phyloP scores from a whole-genome alignment of 1,140 invertebrate species.

The Musca vetustissima region DNA sequence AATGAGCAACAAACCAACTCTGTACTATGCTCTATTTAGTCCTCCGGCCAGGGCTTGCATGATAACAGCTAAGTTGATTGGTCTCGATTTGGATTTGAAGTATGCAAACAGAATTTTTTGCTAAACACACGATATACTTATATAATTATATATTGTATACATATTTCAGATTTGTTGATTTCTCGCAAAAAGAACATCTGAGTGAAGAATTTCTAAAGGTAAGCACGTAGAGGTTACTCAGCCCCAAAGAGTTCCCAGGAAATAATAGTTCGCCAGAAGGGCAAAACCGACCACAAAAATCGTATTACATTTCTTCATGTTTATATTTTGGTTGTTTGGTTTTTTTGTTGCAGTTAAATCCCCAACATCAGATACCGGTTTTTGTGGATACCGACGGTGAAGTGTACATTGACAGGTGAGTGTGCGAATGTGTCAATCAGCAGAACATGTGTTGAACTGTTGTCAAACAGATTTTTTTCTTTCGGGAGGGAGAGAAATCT shows the following conservation, averaged over 20 bases:
- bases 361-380: constrained; percentile 66
- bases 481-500: background rate
- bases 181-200: constrained; percentile 45
- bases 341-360: constrained; percentile 60
- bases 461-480: background rate
- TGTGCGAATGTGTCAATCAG: background rate
- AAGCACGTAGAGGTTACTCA: background rate
- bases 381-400: constrained; percentile 68
- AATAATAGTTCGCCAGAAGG: background rate
- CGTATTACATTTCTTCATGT: background rate
- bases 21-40: constrained; percentile 58
- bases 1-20: constrained; percentile 36
- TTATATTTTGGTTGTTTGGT: too few species aligned
- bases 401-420: constrained; percentile 61
- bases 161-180: constrained; percentile 40
- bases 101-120: constrained; percentile 38
- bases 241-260: background rate
- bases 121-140: background rate
- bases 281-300: too few species aligned
- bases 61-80: constrained; percentile 57
- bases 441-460: background rate
- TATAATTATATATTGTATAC: constrained; percentile 4
- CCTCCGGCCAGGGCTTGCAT: constrained; percentile 58
- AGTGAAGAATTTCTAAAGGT: constrained; percentile 45
- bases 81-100: constrained; percentile 55